These are phyloP conservation scores for Otus sunia DNA, from an alignment of 2,113 vertebrate genomes.

Conservation along the genomic window DNA sequence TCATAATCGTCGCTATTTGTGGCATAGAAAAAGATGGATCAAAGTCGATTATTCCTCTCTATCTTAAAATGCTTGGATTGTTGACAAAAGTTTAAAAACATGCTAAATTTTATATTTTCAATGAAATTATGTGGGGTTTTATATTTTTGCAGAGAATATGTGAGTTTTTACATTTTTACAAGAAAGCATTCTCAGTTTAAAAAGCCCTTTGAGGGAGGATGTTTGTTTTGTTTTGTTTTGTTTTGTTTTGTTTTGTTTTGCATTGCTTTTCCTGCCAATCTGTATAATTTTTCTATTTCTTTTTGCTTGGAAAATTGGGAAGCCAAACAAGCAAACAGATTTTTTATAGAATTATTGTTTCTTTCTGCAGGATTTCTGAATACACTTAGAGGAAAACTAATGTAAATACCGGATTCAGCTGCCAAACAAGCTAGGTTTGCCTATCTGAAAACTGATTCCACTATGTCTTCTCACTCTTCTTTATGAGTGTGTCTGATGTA, in stretches of 20 bases:
- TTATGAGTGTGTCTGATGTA: not conserved
- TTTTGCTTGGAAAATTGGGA: not conserved
- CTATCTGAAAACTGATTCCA: not conserved
- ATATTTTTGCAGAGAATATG: not conserved
- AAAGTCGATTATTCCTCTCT: not conserved
- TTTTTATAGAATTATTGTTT: not conserved
- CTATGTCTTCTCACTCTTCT: not conserved
- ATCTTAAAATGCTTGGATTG: not conserved
- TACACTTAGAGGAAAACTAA: not conserved
- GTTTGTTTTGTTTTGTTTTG: not conserved
- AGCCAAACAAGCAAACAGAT: not conserved
- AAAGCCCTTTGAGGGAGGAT: rapidly evolving
- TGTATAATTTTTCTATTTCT: rapidly evolving
- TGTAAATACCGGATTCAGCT: not conserved
- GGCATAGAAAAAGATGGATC: not conserved
- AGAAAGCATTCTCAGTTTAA: not conserved
- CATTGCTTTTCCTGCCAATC: not conserved
- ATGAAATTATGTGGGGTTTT: rapidly evolving
- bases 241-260: not conserved
- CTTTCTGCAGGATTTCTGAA: not conserved
- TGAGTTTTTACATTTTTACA: not conserved
- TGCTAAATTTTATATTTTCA: not conserved
- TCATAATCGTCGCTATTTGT: not conserved
- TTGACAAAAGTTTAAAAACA: not conserved
- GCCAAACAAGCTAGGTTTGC: not conserved